Evolutionary conservation across 2,113 vertebrate genomes (phyloP).

Genomic region (Muntiacus muntjak): DNA sequence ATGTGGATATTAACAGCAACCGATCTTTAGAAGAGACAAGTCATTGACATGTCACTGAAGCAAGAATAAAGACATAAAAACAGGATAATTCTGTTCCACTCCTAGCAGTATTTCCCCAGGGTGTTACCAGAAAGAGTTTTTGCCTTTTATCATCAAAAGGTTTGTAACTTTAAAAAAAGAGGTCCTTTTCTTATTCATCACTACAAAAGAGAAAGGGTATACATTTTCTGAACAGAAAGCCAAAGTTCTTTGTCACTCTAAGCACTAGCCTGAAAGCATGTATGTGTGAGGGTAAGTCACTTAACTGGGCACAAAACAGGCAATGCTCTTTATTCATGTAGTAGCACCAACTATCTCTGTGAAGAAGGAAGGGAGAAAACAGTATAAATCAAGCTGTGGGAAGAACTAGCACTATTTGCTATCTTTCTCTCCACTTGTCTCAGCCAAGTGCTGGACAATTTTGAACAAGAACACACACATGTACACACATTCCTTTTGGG

Average conservation of each 20-base stretch:
- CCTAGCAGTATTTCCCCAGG: neutral
- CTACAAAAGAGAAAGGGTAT: neutral
- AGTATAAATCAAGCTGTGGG: neutral
- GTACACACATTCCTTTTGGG: neutral
- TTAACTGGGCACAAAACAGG: neutral
- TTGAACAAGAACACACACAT: neutral
- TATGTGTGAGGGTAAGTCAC: neutral
- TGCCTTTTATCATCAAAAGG: neutral
- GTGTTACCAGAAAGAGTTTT: neutral
- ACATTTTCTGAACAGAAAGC: neutral
- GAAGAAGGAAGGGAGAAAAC: neutral
- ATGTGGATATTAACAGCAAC: constrained; percentile 4
- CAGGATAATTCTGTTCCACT: neutral
- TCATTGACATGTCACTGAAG: neutral
- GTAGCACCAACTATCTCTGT: neutral
- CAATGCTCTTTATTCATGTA: neutral
- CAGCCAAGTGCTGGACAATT: neutral
- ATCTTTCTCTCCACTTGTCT: too few relatives aligned
- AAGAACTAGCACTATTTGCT: neutral
- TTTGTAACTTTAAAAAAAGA: neutral
- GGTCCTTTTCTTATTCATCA: neutral
- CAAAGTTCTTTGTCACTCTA: neutral
- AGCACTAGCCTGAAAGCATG: neutral
- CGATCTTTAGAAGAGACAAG: neutral
- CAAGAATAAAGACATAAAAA: constrained; percentile 9